Percentiles rank a stretch among this genome's conserved stretches.
These are phyloP conservation scores for Athene cunicularia DNA, from an alignment of 2,113 vertebrate species.

Conservation along the genomic window DNA sequence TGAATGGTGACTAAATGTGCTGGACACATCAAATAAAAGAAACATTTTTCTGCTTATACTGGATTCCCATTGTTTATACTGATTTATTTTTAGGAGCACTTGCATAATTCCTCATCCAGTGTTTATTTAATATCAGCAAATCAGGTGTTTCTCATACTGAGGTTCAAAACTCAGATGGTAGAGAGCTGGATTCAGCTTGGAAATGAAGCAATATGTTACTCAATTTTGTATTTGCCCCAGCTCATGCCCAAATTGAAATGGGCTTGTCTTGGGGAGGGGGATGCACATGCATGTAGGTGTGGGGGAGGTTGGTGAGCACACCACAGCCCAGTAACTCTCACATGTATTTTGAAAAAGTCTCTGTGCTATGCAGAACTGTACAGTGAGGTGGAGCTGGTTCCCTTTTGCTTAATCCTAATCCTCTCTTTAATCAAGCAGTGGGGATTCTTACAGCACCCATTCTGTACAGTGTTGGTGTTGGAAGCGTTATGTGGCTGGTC, in stretches of 20 bases:
- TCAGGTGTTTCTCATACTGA: neutral
- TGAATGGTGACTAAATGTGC: conserved; percentile 62
- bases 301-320: neutral
- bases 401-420: neutral
- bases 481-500: neutral
- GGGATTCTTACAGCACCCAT: accelerated
- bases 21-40: conserved; percentile 72
- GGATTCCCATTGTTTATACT: neutral
- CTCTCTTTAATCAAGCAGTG: neutral
- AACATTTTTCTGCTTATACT: conserved; percentile 40
- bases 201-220: neutral
- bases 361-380: neutral
- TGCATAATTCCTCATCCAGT: neutral
- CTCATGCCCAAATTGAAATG: neutral
- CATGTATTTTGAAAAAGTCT: neutral
- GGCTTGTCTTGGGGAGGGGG: neutral
- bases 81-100: neutral
- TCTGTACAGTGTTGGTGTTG: neutral
- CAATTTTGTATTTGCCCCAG: neutral
- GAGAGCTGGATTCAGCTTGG: neutral
- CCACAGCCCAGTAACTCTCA: neutral
- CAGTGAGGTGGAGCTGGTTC: neutral
- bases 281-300: accelerated
- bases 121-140: neutral
- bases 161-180: neutral